Conservation (phyloP, 2,888 invertebrate species). For the Strigamia maritima region DNA sequence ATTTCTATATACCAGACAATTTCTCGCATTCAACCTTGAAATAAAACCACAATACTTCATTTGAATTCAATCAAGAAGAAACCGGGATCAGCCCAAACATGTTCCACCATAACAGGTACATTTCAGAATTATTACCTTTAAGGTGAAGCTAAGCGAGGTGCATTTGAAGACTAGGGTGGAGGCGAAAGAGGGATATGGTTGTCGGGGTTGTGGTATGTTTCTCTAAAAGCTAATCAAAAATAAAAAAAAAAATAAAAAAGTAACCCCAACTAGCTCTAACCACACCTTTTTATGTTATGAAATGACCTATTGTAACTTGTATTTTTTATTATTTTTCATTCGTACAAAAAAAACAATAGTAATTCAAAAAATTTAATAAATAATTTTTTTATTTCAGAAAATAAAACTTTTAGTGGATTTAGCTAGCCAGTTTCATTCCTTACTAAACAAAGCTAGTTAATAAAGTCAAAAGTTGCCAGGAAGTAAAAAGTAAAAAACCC, state of each 20-base stretch:
- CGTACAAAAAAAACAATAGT: neutral
- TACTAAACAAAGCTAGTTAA: no score
- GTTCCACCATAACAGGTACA: neutral
- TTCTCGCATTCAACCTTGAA: neutral
- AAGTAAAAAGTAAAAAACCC: no score
- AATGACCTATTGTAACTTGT: neutral
- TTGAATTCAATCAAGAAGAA: slow-evolving; percentile 24
- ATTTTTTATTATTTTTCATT: neutral
- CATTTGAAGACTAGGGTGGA: slow-evolving; percentile 21
- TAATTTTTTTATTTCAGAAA: neutral
- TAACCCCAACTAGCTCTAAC: neutral
- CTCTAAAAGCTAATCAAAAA: slow-evolving; percentile 27
- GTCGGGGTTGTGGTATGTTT: slow-evolving; percentile 8
- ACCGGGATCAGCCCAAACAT: slow-evolving; percentile 26
- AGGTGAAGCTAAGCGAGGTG: slow-evolving; percentile 5
- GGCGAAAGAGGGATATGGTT: slow-evolving; percentile 3
- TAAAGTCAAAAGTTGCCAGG: no score
- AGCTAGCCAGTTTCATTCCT: no score
- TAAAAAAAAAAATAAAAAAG: neutral
- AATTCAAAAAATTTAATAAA: neutral
- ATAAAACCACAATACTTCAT: neutral
- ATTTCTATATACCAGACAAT: neutral
- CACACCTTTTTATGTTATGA: slow-evolving; percentile 8
- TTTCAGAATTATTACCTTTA: slow-evolving; percentile 25
- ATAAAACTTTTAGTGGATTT: no score